phyloP scores from a whole-genome alignment of 2,797 vertebrate genomes.

The Gobionotothen gibberifrons region DNA sequence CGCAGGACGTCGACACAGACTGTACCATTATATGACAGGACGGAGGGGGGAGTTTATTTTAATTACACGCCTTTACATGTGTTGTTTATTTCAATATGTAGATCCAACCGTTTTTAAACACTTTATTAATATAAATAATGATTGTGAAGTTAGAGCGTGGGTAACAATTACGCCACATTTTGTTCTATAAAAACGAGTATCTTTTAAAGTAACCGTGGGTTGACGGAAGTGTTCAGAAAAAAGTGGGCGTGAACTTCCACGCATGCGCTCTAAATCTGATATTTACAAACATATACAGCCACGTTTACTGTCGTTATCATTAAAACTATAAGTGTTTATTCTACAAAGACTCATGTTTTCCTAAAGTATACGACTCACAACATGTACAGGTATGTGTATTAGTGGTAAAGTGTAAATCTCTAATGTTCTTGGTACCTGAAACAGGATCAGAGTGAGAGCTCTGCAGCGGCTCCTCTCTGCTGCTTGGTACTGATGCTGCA shows the following conservation, averaged over 20 bases:
- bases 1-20: constrained; percentile 70
- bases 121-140: rapidly evolving
- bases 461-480: not conserved
- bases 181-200: not conserved
- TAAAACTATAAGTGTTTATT: rapidly evolving
- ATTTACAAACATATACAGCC: not conserved
- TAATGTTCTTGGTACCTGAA: not conserved
- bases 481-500: constrained; percentile 26
- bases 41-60: constrained; percentile 26
- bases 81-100: not conserved
- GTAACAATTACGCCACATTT: rapidly evolving
- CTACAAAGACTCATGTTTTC: not conserved
- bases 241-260: constrained; percentile 57
- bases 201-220: not conserved
- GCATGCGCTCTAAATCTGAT: constrained; percentile 25
- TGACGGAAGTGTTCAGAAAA: constrained; percentile 5
- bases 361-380: not conserved
- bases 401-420: not conserved
- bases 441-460: constrained; percentile 47
- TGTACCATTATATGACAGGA: constrained; percentile 61
- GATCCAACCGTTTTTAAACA: rapidly evolving
- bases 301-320: not conserved
- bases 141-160: rapidly evolving
- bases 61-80: not conserved
- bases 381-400: too few species aligned